Evolutionary conservation across 1,140 invertebrate species (phyloP), one percentile per base, ranked within the genome.

Genomic region (Eciton burchellii): DNA sequence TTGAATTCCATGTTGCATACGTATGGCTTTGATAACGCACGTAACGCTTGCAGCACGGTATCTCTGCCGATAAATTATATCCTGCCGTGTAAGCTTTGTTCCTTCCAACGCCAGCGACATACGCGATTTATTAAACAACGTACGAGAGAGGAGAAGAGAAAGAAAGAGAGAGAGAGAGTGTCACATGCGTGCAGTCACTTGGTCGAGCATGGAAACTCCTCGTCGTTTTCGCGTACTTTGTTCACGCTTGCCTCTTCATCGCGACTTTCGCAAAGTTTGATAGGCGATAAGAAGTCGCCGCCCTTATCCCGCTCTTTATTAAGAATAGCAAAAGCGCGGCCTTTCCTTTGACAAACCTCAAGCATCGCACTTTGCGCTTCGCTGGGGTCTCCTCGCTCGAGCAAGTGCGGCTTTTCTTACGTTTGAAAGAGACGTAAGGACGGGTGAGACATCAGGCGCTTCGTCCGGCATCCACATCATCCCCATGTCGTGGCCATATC

Each of bases 1-100:
- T 74, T 74, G 43, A 74, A 74, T 49, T 63, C 41, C 57, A 74
- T 24, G 24, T 49, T 74, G 47, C 59, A 65, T 63, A 76, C 72
- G 72, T 63, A 76, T 63, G 26, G n/a, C n/a, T 65, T 76, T 43
- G 59, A 76, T 76, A 76, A 52, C 72, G 35, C 57, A 52, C 29
- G 59, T 76, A 62, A 74, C n/a, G 43, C 57, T n/a, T n/a, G 26
- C 26, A n/a, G 24, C n/a, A 35, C 11, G 6, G 72, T 63, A 76
- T 76, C 72, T 76, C n/a, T n/a, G 57, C 21, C 43, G 26, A 52
- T 76, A 76, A 76, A 76, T 76, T 76, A 52, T 52, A 76, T 8
- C n/a, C 26, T 52, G 26, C 43, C 60, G 57, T n/a, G 72, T 52
- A 63, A 76, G 59, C 72, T 76, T 76, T 41, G 59, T 76, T 52